Evolutionary conservation across 2,113 vertebrate genomes (phyloP).

Genomic region (Mungos mungo): DNA sequence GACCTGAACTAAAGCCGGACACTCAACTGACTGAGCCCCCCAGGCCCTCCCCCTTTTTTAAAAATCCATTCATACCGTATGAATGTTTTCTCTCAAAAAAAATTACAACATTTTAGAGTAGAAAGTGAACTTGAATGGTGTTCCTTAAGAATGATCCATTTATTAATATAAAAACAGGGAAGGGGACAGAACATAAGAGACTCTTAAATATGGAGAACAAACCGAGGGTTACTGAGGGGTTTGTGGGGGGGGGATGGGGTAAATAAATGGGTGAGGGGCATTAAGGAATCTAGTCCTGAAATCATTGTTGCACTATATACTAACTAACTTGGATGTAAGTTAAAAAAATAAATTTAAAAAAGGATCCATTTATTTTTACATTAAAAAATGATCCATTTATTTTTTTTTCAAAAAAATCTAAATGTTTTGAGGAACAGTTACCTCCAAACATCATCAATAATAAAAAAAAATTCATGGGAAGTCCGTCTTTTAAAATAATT

Average conservation of each 20-base stretch:
- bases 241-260: too few species aligned
- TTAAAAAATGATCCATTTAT: neutral
- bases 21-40: too few species aligned
- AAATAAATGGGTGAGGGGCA: too few species aligned
- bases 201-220: too few species aligned
- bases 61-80: neutral
- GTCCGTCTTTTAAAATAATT: slow-evolving; percentile 26
- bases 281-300: too few species aligned
- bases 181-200: too few species aligned
- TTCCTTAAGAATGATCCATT: slow-evolving; percentile 20
- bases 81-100: slow-evolving; percentile 48
- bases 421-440: slow-evolving; percentile 24
- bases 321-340: too few species aligned
- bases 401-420: slow-evolving; percentile 21
- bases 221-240: too few species aligned
- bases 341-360: neutral
- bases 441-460: neutral
- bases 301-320: too few species aligned
- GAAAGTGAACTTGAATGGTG: slow-evolving; percentile 24
- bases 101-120: neutral
- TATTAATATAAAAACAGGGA: neutral
- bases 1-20: too few species aligned
- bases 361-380: neutral
- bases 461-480: slow-evolving; percentile 12
- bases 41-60: too few species aligned